These are phyloP conservation scores for Zygogramma bicolorata DNA, from an alignment of 2,888 invertebrate species.

Conservation along the genomic window DNA sequence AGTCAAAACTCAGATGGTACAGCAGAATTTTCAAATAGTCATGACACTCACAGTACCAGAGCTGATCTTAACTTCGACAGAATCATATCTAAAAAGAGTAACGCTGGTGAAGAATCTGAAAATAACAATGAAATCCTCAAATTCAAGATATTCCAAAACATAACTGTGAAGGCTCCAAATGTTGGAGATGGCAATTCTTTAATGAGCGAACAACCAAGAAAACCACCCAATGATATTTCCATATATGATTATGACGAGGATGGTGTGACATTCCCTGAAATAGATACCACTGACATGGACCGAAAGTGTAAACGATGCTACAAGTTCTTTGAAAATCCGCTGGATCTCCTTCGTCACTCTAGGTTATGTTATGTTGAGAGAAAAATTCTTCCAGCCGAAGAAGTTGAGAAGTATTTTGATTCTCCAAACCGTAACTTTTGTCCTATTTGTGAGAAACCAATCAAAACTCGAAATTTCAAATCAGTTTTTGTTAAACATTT, in stretches of 20 bases:
- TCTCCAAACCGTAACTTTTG: conserved; percentile 38
- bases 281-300: not conserved
- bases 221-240: conserved; percentile 29
- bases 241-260: conserved; percentile 46
- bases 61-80: no score
- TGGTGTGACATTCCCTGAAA: not conserved
- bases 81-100: no score
- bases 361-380: conserved; percentile 23
- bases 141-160: conserved; percentile 15
- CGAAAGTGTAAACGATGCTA: conserved; percentile 30
- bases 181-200: not conserved
- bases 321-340: conserved; percentile 32
- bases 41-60: no score
- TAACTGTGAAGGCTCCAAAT: not conserved
- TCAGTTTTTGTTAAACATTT: conserved; percentile 44
- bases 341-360: conserved; percentile 40
- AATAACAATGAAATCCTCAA: not conserved
- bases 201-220: not conserved
- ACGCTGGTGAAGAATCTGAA: not conserved
- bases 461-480: conserved; percentile 39
- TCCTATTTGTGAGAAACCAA: conserved; percentile 41
- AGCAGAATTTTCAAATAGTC: no score
- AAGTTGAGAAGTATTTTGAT: conserved; percentile 42
- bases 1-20: not conserved
- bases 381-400: conserved; percentile 31